Evolutionary conservation across 1,140 invertebrate species (phyloP).

Genomic region (Drosophila albomicans): DNA sequence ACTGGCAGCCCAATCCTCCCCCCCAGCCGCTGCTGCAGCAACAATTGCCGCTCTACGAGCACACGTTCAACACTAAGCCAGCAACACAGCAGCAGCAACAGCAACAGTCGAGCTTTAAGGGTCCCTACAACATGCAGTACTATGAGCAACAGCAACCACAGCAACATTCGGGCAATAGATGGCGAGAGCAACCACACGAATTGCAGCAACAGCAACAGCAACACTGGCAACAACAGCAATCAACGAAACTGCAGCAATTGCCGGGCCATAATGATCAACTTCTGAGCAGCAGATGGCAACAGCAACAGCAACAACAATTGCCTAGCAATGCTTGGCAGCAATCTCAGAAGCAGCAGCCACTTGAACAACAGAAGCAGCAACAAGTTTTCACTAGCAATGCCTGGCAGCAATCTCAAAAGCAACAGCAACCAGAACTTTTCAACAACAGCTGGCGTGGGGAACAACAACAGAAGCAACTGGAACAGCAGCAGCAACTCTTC

Average conservation of each 20-base stretch:
- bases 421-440: no score
- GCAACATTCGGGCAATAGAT: not conserved
- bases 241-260: no score
- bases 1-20: constrained; percentile 38
- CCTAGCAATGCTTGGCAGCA: no score
- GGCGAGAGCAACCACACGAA: not conserved
- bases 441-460: no score
- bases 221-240: constrained; percentile 16
- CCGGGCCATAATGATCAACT: no score
- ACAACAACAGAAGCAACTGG: no score
- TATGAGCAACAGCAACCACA: constrained; percentile 31
- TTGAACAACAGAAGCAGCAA: no score
- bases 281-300: no score
- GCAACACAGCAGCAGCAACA: constrained; percentile 8
- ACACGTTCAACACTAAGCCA: constrained; percentile 17
- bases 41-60: constrained; percentile 27
- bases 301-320: not conserved
- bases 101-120: constrained; percentile 29
- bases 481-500: no score
- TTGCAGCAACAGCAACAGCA: not conserved
- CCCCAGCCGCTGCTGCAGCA: not conserved
- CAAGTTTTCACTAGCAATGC: no score
- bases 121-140: constrained; percentile 50
- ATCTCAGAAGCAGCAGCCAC: no score
- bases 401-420: no score